Conservation (phyloP, 1,140 invertebrate species). For the Dufourea novaeangliae region DNA sequence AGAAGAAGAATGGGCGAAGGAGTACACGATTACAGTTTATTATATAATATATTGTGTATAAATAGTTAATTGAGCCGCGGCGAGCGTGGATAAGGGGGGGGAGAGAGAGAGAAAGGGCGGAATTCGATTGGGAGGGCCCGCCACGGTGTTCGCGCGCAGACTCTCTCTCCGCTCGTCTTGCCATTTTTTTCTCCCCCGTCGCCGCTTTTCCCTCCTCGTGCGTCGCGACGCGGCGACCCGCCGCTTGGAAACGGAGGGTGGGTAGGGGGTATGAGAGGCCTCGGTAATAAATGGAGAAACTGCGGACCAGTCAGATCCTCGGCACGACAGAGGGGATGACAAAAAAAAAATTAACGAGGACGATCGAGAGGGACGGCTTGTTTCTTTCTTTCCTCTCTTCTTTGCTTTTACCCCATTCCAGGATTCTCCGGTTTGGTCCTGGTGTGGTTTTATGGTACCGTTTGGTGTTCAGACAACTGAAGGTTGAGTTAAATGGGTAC, state of each 20-base stretch:
- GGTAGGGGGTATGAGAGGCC: constrained; percentile 26
- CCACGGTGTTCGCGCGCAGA: not conserved
- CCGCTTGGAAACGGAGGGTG: too few species aligned
- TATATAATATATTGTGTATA: constrained; percentile 82
- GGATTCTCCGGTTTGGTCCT: not conserved
- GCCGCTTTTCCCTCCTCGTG: not conserved
- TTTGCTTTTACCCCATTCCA: not conserved
- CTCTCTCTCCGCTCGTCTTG: constrained; percentile 24
- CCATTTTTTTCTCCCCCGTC: not conserved
- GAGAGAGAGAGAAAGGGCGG: too few species aligned
- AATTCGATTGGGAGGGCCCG: constrained; percentile 62
- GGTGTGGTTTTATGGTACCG: too few species aligned
- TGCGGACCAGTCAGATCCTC: constrained; percentile 37
- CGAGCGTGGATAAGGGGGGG: constrained; percentile 38
- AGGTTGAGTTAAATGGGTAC: too few species aligned
- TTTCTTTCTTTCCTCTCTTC: constrained; percentile 20
- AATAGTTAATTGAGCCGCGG: constrained; percentile 80
- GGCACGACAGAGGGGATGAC: not conserved
- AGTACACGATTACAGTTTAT: constrained; percentile 80
- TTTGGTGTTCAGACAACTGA: too few species aligned
- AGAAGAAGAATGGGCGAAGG: constrained; percentile 10
- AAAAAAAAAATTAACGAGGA: constrained; percentile 1
- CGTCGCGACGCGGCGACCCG: constrained; percentile 5
- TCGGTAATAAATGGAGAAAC: constrained; percentile 28
- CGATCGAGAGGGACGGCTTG: constrained; percentile 13